A percentile compares a stretch with the other conserved stretches of the same genome.
These are phyloP conservation scores for Lysiphlebus fabarum DNA, from an alignment of 1,140 invertebrate genomes.

Conservation along the genomic window DNA sequence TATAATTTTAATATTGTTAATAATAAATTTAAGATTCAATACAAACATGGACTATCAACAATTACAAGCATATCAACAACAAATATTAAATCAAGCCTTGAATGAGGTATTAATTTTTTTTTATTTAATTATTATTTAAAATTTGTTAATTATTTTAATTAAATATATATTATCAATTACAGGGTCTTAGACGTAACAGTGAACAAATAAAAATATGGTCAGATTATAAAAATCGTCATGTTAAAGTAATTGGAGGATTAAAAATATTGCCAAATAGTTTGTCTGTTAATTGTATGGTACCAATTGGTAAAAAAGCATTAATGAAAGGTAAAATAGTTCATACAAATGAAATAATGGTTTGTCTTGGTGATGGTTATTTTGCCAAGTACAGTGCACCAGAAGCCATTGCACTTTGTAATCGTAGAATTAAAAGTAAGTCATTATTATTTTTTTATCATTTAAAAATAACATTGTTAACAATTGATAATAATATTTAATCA, in stretches of 20 bases:
- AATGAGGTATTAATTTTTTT: slow-evolving; percentile 11
- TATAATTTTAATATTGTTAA: slow-evolving; percentile 6
- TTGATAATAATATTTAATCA: neutral
- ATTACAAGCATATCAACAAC: slow-evolving; percentile 16
- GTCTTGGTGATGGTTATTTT: slow-evolving; percentile 71
- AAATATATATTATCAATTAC: slow-evolving; percentile 8
- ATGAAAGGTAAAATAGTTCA: slow-evolving; percentile 68
- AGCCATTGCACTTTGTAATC: slow-evolving; percentile 60
- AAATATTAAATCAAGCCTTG: slow-evolving; percentile 13
- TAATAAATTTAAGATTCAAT: slow-evolving; percentile 13
- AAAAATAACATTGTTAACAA: no score
- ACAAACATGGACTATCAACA: slow-evolving; percentile 12
- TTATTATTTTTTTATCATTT: no score
- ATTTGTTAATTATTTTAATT: neutral
- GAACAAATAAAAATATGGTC: slow-evolving; percentile 40
- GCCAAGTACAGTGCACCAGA: slow-evolving; percentile 65
- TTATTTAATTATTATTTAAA: neutral
- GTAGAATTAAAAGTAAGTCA: slow-evolving; percentile 60
- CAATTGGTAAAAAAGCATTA: slow-evolving; percentile 64
- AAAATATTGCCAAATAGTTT: slow-evolving; percentile 44
- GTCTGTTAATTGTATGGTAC: slow-evolving; percentile 59
- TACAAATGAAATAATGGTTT: slow-evolving; percentile 70
- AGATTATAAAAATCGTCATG: slow-evolving; percentile 43
- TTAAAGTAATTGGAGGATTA: slow-evolving; percentile 45
- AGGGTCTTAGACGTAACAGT: slow-evolving; percentile 45